These are phyloP conservation scores for Chelonoidis abingdonii DNA, from an alignment of 2,113 vertebrate species.

Conservation along the genomic window DNA sequence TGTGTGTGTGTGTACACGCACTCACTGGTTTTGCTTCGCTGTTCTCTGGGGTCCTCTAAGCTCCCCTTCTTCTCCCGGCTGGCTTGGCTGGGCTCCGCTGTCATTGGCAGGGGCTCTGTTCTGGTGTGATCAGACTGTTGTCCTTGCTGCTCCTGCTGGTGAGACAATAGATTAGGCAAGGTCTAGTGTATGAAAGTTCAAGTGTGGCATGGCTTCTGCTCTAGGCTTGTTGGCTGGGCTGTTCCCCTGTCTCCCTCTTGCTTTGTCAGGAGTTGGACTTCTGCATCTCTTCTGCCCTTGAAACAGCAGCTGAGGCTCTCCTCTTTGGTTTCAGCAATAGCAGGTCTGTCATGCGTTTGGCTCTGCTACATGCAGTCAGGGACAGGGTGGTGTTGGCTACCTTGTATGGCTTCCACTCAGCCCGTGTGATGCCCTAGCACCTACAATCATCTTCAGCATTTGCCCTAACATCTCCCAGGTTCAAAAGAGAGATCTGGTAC, in stretches of 20 bases:
- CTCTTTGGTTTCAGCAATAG: not conserved
- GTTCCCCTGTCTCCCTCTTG: not conserved
- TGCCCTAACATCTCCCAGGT: not conserved
- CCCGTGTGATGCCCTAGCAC: not conserved
- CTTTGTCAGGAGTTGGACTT: not conserved
- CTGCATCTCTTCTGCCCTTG: not conserved
- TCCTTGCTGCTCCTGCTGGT: not conserved
- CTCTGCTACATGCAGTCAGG: not conserved
- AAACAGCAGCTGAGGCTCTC: not conserved
- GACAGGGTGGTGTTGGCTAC: not conserved
- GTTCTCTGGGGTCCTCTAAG: not conserved
- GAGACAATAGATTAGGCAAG: not conserved
- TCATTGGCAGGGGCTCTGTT: no score
- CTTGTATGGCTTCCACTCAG: not conserved
- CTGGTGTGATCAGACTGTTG: not conserved
- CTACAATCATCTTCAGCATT: not conserved
- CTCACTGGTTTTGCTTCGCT: not conserved
- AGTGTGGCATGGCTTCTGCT: not conserved
- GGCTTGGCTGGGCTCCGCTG: not conserved
- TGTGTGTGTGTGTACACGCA: not conserved
- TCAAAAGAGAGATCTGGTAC: not conserved
- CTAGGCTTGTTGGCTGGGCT: not conserved
- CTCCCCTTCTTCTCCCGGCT: not conserved
- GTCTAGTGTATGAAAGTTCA: not conserved
- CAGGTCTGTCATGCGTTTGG: not conserved